phyloP scores from a whole-genome alignment of 2,888 invertebrate genomes.

The Branchellion lobata region DNA sequence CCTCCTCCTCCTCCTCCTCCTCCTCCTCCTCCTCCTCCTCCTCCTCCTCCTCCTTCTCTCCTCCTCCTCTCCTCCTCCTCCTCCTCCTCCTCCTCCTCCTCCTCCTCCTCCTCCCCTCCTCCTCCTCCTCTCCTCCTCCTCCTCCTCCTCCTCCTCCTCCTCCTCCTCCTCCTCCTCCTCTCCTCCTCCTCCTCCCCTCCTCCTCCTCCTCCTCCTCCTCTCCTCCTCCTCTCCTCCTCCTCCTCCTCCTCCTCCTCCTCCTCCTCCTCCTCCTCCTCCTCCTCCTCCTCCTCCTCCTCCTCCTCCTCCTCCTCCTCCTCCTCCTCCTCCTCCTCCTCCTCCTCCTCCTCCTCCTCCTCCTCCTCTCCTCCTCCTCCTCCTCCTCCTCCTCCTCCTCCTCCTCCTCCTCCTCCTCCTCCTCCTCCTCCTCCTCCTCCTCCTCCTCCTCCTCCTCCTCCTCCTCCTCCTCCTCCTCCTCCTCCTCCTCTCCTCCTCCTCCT shows the following conservation, averaged over 20 bases:
- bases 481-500: background rate
- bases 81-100: background rate
- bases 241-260: conserved; percentile 14
- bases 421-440: background rate
- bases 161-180: background rate
- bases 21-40: background rate
- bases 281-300: background rate
- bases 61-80: background rate
- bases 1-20: background rate
- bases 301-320: conserved; percentile 14
- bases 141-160: background rate
- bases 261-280: too few relatives aligned
- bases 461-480: background rate
- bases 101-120: background rate
- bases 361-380: background rate
- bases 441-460: background rate
- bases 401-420: background rate
- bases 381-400: background rate
- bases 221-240: background rate
- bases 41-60: background rate
- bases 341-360: background rate
- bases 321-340: too few relatives aligned
- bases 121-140: too few relatives aligned
- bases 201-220: conserved; percentile 34
- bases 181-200: background rate